These are phyloP conservation scores for Heliconius congener DNA, from an alignment of 1,140 invertebrate genomes.

Conservation along the genomic window DNA sequence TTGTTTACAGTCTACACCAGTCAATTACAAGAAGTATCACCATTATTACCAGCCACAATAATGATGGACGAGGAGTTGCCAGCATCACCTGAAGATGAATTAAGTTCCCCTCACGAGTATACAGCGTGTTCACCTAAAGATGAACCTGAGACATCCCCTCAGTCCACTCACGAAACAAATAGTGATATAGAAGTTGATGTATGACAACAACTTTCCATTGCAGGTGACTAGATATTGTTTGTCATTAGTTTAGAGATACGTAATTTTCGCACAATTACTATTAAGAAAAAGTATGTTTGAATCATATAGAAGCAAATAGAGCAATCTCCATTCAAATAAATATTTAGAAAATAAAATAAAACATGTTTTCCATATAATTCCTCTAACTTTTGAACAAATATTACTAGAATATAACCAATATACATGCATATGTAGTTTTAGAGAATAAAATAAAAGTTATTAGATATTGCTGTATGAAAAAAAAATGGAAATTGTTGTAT, in stretches of 20 bases:
- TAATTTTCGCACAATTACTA: constrained; percentile 20
- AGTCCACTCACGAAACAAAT: constrained; percentile 59
- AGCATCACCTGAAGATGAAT: constrained; percentile 60
- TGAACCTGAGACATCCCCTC: constrained; percentile 56
- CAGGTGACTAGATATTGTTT: constrained; percentile 52
- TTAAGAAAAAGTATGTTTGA: neutral
- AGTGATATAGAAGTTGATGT: constrained; percentile 78
- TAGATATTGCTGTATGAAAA: too few species aligned
- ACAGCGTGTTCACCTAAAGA: constrained; percentile 58
- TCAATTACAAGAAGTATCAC: constrained; percentile 77
- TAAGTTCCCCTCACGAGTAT: constrained; percentile 64
- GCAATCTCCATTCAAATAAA: too few species aligned
- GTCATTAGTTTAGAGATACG: constrained; percentile 13
- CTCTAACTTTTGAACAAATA: too few species aligned
- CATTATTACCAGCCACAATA: constrained; percentile 74
- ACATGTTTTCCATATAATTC: too few species aligned
- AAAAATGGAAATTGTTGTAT: too few species aligned
- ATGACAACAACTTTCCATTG: constrained; percentile 66
- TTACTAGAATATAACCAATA: too few species aligned
- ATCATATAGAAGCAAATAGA: too few species aligned
- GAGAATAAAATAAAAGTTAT: too few species aligned
- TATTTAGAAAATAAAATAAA: too few species aligned
- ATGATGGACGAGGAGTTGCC: constrained; percentile 77
- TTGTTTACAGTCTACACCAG: constrained; percentile 71
- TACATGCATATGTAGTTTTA: too few species aligned